Evolutionary conservation across 2,888 invertebrate species (phyloP).

Genomic region (Mellilla xanthometata): DNA sequence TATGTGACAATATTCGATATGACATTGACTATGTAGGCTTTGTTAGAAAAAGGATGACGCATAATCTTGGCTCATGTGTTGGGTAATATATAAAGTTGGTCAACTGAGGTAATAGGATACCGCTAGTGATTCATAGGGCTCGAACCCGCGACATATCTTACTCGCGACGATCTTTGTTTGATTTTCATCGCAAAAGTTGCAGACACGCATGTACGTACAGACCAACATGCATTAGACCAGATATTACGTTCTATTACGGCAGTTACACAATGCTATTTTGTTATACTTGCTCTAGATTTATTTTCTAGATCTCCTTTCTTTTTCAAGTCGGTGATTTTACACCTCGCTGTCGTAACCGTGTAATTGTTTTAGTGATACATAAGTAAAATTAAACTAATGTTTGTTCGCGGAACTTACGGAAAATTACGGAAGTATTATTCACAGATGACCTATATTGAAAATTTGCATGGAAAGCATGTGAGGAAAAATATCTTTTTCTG

Average conservation of each 20-base stretch:
- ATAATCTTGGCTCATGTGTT: conserved; percentile 52
- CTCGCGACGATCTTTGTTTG: conserved; percentile 47
- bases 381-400: no score
- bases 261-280: conserved; percentile 4
- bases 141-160: conserved; percentile 38
- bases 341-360: no score
- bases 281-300: no score
- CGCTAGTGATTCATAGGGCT: conserved; percentile 54
- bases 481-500: no score
- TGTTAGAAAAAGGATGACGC: conserved; percentile 55
- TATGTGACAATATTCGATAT: no score
- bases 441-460: no score
- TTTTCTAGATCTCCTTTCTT: no score
- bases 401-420: no score
- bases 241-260: conserved; percentile 11
- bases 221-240: conserved; percentile 2
- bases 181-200: conserved; percentile 27
- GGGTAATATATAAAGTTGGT: conserved; percentile 48
- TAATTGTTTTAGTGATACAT: no score
- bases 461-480: no score
- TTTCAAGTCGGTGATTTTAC: no score
- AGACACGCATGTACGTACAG: conserved; percentile 14
- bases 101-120: conserved; percentile 59
- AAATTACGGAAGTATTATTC: no score
- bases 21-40: conserved; percentile 39